Base-by-base conservation (phyloP, 2,797 vertebrate genomes). In the Gadopsis bispinosus region DNA sequence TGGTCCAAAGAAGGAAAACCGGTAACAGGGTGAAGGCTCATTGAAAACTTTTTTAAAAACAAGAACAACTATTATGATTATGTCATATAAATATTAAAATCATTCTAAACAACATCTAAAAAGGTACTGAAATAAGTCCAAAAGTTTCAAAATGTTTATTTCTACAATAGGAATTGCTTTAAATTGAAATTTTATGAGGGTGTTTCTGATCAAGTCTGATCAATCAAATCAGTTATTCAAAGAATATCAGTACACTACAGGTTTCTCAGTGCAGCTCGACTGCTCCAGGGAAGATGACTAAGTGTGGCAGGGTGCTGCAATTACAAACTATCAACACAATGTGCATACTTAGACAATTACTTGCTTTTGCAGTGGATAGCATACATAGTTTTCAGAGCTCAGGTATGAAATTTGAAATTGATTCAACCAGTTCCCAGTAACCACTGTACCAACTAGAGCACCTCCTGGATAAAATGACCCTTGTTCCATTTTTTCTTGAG, bases 401-500 rank as follows among this genome's bases (percentile, higher is more conserved):
- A 41, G 12, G 39, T 41, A 41, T 41, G 39, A 13, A 1, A 12
- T 41, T 41, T 12, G 12, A 12, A 12, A 13, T 41, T 41, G 39
- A 41, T 41, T 41, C 13, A 41, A 41, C 39, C 39, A 1, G 8
- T 77, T 80, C 67, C n/a, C 17, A 64, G 10, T 41, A 54, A 51
- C 60, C 41, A 31, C 58, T 41, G n/a, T 62, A 51, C 45, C 29
- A 60, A 73, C 37, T 50, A 20, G 22, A 11, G 48, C 65, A 3
- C 10, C 35, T 73, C n/a, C 37, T 63, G 5, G 35, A 64, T 64
- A 55, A 68, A 68, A 48, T 20, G 16, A 39, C 22, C 64, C 29
- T 45, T 67, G 70, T 70, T 64, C 22, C 6, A 35, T 62, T 43
- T 74, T 81, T 71, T 13, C 55, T 60, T 29, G 14, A 63, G 33